Conservation (phyloP, 2,888 invertebrate genomes). For the Cryptocephalus primarius region DNA sequence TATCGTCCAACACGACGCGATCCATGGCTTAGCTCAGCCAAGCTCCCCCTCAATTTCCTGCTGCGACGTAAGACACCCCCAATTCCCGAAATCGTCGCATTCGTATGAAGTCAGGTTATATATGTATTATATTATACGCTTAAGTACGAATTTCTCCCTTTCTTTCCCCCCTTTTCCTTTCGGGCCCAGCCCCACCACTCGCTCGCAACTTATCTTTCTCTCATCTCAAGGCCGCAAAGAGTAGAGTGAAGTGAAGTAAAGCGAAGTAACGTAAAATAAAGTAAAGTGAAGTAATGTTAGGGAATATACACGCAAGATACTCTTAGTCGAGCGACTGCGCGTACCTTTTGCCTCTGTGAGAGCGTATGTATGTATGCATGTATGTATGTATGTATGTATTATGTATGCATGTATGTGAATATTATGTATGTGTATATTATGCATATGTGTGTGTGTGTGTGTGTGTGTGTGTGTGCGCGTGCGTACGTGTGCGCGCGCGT, state of each 20-base stretch:
- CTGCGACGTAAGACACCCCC: constrained; percentile 5
- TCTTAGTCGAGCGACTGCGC: constrained; percentile 16
- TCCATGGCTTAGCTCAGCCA: no score
- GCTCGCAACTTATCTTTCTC: constrained; percentile 34
- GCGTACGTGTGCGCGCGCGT: constrained; percentile 7
- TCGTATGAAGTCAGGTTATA: no score
- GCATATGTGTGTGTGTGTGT: constrained; percentile 5
- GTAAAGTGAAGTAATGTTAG: neutral
- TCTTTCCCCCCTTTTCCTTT: constrained; percentile 40
- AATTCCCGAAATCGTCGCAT: neutral
- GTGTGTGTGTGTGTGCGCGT: no score
- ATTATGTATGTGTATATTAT: constrained; percentile 10
- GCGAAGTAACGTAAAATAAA: no score
- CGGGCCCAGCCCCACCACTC: constrained; percentile 26
- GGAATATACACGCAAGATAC: neutral
- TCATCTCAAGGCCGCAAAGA: constrained; percentile 36
- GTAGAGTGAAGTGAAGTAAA: constrained; percentile 10
- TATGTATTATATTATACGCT: constrained; percentile 16
- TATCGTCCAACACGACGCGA: no score
- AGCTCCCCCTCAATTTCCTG: no score
- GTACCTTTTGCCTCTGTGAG: constrained; percentile 11
- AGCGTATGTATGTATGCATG: no score
- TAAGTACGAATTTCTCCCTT: constrained; percentile 39
- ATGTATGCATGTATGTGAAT: neutral
- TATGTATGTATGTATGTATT: no score